Base-by-base conservation (phyloP, 2,113 vertebrate species). In the Halcyon malimbica region DNA sequence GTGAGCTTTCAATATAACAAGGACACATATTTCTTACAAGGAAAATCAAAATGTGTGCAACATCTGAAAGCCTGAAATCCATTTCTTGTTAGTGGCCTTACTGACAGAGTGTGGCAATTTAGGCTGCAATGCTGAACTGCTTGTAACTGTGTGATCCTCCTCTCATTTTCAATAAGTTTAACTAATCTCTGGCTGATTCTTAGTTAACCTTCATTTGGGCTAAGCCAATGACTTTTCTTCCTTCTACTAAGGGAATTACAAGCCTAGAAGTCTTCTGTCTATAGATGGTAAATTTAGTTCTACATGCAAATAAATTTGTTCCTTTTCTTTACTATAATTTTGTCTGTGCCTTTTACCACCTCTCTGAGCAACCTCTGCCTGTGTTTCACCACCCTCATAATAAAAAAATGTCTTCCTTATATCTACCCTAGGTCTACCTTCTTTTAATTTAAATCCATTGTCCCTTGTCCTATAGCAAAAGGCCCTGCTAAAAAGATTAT, bases 21-120 rank as follows among this genome's bases (percentile, higher is more conserved):
- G 9, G 16, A n/a, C n/a, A 29, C 0, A 0, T 24, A 23, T 11
- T 48, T 62, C 31, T 67, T n/a, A 53, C 7, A n/a, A 44, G 14
- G 2, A 76, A 76, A 86, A 63, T 26, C 4, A 78, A 80, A 73
- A 39, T 7, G 1, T 21, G 3, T 37, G 19, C 10, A 93, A 26
- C 85, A 79, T 39, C 23, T 20, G 70, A 48, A 33, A 14, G 9
- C 10, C 15, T 82, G 29, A 71, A 71, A 64, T 68, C 2, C 4
- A 14, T 25, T 56, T 63, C 51, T 65, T 76, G 2, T 60, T 73
- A 60, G 16, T 28, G 9, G 15, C 2, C 7, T 67, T 70, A 48
- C 4, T 82, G 51, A 62, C 28, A 48, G 17, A 46, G 4, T 24
- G 4, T 17, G 14, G 5, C 4, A 75, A 37, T 21, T 48, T 26